phyloP scores from a whole-genome alignment of 2,888 invertebrate genomes.

The Cheilosia grossa region DNA sequence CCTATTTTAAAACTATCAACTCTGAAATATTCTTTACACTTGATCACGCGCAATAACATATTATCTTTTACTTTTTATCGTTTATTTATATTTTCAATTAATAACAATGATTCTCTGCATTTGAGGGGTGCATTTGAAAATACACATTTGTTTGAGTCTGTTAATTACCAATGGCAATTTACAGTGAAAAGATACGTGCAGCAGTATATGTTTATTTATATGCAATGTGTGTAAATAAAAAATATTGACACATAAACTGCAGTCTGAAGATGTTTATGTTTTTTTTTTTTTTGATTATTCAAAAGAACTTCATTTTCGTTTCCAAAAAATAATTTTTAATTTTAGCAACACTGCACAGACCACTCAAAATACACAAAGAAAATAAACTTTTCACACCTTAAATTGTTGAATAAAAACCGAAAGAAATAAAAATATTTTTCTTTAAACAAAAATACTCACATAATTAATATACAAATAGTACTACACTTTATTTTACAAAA shows the following conservation, averaged over 20 bases:
- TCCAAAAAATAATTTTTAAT: slow-evolving; percentile 5
- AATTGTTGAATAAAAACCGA: background rate
- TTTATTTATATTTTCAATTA: slow-evolving; percentile 13
- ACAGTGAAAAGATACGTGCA: too few species aligned
- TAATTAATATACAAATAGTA: background rate
- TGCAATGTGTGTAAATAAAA: too few species aligned
- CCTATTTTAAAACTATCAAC: slow-evolving; percentile 19
- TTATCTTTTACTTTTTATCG: background rate
- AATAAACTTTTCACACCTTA: background rate
- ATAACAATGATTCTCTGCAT: slow-evolving; percentile 10
- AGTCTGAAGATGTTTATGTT: background rate
- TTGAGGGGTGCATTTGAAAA: slow-evolving; percentile 2
- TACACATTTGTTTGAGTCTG: background rate
- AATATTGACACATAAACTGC: background rate
- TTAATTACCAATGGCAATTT: background rate
- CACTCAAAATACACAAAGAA: slow-evolving; percentile 11
- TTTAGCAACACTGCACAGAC: slow-evolving; percentile 15
- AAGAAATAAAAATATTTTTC: background rate
- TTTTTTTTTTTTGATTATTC: slow-evolving; percentile 4
- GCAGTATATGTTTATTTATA: too few species aligned
- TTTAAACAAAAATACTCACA: slow-evolving; percentile 15
- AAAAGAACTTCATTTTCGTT: background rate
- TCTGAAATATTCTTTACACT: slow-evolving; percentile 11
- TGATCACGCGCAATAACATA: slow-evolving; percentile 9
- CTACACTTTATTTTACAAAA: background rate